phyloP scores from a whole-genome alignment of 2,888 invertebrate species.

The Chaitophorus viminalis region DNA sequence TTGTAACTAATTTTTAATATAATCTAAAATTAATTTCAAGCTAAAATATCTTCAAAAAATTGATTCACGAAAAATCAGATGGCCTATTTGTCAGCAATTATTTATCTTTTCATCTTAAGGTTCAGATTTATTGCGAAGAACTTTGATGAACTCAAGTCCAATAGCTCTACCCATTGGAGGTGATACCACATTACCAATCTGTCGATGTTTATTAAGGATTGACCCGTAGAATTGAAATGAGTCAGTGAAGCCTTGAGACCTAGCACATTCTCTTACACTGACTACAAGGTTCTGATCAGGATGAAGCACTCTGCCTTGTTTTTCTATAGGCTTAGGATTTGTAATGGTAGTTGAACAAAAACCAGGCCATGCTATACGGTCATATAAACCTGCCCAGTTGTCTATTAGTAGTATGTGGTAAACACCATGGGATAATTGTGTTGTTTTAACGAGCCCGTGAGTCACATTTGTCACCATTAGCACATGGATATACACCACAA shows the following conservation, averaged over 20 bases:
- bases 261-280: slow-evolving; percentile 85
- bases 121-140: slow-evolving; percentile 61
- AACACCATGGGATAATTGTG: slow-evolving; percentile 88
- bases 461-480: slow-evolving; percentile 74
- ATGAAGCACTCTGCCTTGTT: slow-evolving; percentile 86
- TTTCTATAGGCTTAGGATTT: slow-evolving; percentile 91
- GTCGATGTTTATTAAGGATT: slow-evolving; percentile 80
- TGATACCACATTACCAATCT: slow-evolving; percentile 87
- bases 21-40: no score
- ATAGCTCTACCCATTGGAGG: slow-evolving; percentile 82
- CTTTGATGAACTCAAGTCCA: slow-evolving; percentile 77
- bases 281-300: slow-evolving; percentile 83
- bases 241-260: slow-evolving; percentile 87
- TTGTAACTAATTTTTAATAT: no score
- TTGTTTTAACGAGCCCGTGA: slow-evolving; percentile 80
- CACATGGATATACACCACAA: slow-evolving; percentile 83
- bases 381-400: slow-evolving; percentile 88
- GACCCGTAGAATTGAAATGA: slow-evolving; percentile 77
- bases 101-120: no score
- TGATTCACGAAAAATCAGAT: no score
- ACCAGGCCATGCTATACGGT: slow-evolving; percentile 83
- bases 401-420: slow-evolving; percentile 86
- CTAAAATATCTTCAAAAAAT: no score
- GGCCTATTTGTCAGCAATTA: no score
- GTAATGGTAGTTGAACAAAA: slow-evolving; percentile 86